Conservation (phyloP, 2,888 invertebrate species). For the Horisme vitalbata region DNA sequence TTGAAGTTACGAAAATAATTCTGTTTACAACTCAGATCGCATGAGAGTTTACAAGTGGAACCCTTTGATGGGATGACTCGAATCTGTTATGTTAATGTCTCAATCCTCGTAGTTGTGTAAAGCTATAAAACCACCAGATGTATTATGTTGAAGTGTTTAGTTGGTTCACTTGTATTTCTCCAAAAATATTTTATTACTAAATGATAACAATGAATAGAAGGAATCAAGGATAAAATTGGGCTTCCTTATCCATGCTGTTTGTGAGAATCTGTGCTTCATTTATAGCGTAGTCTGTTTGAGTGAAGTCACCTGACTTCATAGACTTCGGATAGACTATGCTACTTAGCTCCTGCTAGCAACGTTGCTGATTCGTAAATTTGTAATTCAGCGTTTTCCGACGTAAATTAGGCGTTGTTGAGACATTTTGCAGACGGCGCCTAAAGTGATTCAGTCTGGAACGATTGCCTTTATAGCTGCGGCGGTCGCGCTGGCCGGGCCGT, state of each 20-base stretch:
- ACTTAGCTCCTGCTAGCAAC: too few species aligned
- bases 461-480: constrained; percentile 77
- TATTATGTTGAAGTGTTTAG: constrained; percentile 6
- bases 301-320: too few species aligned
- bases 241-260: too few species aligned
- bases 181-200: too few species aligned
- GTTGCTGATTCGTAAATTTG: constrained; percentile 27
- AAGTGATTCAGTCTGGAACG: constrained; percentile 76
- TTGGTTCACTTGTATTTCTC: too few species aligned
- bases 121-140: constrained; percentile 22
- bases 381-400: constrained; percentile 38
- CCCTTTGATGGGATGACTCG: constrained; percentile 37
- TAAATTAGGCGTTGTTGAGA: constrained; percentile 71
- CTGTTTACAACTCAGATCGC: constrained; percentile 58
- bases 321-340: too few species aligned
- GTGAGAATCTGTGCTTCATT: too few species aligned
- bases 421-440: constrained; percentile 82
- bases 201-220: too few species aligned
- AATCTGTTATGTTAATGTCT: constrained; percentile 21
- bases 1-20: constrained; percentile 70
- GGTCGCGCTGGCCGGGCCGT: constrained; percentile 66
- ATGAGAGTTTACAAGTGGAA: constrained; percentile 47
- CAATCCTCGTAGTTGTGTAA: constrained; percentile 23
- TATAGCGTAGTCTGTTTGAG: too few species aligned
- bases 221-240: too few species aligned